Conservation (phyloP, 2,888 invertebrate species). For the Zeuzera pyrina region DNA sequence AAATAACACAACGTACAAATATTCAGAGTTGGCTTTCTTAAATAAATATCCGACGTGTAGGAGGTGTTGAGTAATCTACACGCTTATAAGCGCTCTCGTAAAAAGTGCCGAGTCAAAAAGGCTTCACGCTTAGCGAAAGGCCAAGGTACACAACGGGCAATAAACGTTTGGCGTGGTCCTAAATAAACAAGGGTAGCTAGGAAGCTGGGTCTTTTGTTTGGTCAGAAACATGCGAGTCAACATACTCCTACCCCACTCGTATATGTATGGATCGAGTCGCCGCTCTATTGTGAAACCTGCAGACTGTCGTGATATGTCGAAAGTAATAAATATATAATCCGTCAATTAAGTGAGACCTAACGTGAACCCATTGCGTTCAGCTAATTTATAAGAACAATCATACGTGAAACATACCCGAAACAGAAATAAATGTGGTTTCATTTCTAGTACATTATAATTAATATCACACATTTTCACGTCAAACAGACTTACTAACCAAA, state of each 20-base stretch:
- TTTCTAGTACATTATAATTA: no score
- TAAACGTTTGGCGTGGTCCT: conserved; percentile 67
- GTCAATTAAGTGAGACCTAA: conserved; percentile 30
- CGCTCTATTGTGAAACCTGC: conserved; percentile 17
- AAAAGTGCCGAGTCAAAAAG: conserved; percentile 71
- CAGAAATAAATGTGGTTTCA: no score
- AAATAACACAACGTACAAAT: conserved; percentile 24
- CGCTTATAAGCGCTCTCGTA: conserved; percentile 59
- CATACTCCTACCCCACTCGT: conserved; percentile 35
- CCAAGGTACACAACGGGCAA: conserved; percentile 67
- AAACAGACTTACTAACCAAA: no score
- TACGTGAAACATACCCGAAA: no score
- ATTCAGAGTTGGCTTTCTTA: conserved; percentile 12
- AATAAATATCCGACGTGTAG: conserved; percentile 28
- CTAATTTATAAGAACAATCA: conserved; percentile 23
- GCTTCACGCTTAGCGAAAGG: conserved; percentile 60
- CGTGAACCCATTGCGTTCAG: conserved; percentile 18
- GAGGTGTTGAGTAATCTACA: conserved; percentile 42
- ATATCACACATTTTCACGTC: no score
- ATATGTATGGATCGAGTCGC: conserved; percentile 21
- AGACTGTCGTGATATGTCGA: conserved; percentile 21
- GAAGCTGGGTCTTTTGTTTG: conserved; percentile 69
- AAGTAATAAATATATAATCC: no score
- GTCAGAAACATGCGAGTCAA: conserved; percentile 66
- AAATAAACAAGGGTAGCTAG: conserved; percentile 72